Evolutionary conservation across 2,888 invertebrate species (phyloP), one percentile per base, ranked within the genome.

Genomic region (Lithophane socia): DNA sequence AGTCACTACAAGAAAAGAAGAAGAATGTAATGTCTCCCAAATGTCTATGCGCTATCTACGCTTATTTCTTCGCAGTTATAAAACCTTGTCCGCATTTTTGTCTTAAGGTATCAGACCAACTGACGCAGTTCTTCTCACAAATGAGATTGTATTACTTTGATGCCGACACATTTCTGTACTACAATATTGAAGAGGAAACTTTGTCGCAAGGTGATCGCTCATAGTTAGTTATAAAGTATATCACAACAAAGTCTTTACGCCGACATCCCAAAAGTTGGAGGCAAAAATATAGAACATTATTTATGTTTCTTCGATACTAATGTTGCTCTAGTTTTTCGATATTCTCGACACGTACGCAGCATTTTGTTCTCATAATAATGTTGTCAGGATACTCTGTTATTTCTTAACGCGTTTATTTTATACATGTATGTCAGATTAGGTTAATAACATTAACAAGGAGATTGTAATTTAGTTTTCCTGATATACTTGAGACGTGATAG

Each of bases 291-390:
- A 16, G 16, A 52, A 29, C 5, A 44, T 66, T 63, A 83, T 70
- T 77, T 61, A 70, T 80, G 66, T 61, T 61, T 56, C 44, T 44
- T 13, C 58, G 24, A 64, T 75, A 64, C 21, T 29, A 37, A 37
- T 44, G 13, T 37, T 5, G 5, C 60, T 44, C 10, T 0, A 54
- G 49, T 13, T 49, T 76, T 37, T 69, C 7, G 3, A 13, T 66
- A 80, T 82, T 82, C 70, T 56, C 12, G 16, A 69, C 83, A 82
- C 83, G 83, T 82, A 29, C 68, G 44, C 37, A 58, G 13, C 9
- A 47, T 54, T 65, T 65, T 18, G 3, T 12, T 54, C 47, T 60
- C 52, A 3, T 42, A 54, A 54, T 65, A 64, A 24, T 69, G 47
- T 47, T 76, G 18, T 29, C 21, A 12, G 10, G 16, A 44, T 21